Percentiles rank a stretch among this genome's conserved stretches.
Conservation (phyloP, 2,797 vertebrate species). For the Carcharodon carcharias region DNA sequence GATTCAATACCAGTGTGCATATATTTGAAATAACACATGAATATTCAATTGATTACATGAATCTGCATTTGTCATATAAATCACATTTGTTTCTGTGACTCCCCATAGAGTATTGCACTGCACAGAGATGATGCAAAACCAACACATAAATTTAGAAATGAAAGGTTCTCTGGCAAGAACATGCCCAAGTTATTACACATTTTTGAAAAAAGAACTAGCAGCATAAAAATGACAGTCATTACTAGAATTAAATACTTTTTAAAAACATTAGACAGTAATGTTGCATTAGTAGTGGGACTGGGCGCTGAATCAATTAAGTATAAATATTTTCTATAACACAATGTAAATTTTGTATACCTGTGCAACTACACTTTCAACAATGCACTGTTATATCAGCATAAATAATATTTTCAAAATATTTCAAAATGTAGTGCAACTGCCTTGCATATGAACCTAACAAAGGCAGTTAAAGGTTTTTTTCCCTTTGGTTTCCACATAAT, state of each 20-base stretch:
- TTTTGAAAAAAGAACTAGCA: background rate
- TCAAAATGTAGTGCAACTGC: background rate
- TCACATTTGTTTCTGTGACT: background rate
- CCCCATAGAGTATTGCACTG: too few species aligned
- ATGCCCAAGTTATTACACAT: background rate
- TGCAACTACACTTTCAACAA: background rate
- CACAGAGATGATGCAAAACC: background rate
- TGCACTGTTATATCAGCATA: background rate
- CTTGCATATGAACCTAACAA: background rate
- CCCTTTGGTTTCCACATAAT: background rate
- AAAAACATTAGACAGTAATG: background rate
- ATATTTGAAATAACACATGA: background rate
- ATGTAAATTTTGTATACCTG: background rate
- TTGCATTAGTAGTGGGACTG: background rate
- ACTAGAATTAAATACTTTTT: background rate
- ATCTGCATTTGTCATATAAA: background rate
- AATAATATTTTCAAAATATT: background rate
- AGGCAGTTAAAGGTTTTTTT: background rate
- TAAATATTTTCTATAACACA: background rate
- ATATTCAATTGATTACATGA: background rate
- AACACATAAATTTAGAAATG: background rate
- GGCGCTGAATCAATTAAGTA: constrained; percentile 5
- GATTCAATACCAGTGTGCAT: background rate
- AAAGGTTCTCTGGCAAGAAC: background rate
- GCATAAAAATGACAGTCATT: background rate